Percentiles rank a stretch among this genome's conserved stretches.
phyloP scores from a whole-genome alignment of 2,113 vertebrate genomes.

The Halichoerus grypus region DNA sequence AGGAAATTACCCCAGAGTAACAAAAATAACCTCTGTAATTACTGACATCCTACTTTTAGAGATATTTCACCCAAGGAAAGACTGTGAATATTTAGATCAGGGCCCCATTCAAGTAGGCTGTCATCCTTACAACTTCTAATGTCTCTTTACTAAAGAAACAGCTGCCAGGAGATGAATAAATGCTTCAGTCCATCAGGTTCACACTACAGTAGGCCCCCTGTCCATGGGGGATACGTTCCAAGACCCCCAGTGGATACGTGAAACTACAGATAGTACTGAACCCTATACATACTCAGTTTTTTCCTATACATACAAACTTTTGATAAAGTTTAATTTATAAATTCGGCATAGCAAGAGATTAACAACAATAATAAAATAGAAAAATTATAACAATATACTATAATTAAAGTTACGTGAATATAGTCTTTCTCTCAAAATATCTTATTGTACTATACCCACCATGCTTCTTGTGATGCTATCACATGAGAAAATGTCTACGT shows the following conservation, averaged over 20 bases:
- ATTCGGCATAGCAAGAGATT: background rate
- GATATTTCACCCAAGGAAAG: slow-evolving; percentile 60
- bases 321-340: background rate
- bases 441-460: background rate
- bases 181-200: background rate
- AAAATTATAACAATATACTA: background rate
- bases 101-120: slow-evolving; percentile 55
- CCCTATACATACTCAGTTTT: background rate
- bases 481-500: background rate
- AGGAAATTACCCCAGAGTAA: slow-evolving; percentile 67
- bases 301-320: background rate
- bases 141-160: slow-evolving; percentile 65
- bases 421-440: background rate
- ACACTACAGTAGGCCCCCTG: background rate
- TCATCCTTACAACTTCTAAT: slow-evolving; percentile 43
- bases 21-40: slow-evolving; percentile 78
- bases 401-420: background rate
- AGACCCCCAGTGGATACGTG: background rate
- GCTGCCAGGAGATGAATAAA: slow-evolving; percentile 9
- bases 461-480: background rate
- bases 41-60: slow-evolving; percentile 37
- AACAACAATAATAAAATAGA: background rate
- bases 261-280: background rate
- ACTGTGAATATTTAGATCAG: slow-evolving; percentile 28
- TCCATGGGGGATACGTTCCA: background rate